phyloP scores from a whole-genome alignment of 2,888 invertebrate species.

The Elmis aenea region DNA sequence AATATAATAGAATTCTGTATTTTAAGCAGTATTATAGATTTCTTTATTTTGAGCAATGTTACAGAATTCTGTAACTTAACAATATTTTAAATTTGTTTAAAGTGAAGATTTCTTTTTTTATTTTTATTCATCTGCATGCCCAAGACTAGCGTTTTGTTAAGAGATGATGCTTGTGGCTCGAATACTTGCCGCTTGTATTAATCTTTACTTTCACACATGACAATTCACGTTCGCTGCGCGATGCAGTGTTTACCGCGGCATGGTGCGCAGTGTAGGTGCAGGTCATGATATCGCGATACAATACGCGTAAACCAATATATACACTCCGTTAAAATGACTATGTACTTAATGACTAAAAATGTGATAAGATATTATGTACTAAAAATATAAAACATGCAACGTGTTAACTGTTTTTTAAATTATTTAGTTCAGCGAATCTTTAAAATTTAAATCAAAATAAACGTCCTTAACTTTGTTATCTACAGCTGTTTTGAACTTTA shows the following conservation, averaged over 20 bases:
- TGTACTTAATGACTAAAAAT: constrained; percentile 7
- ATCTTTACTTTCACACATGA: constrained; percentile 39
- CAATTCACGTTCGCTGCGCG: constrained; percentile 23
- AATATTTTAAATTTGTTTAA: no score
- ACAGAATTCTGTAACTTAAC: no score
- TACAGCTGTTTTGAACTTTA: background rate
- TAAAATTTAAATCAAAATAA: constrained; percentile 1
- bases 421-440: background rate
- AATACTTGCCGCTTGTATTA: constrained; percentile 2
- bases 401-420: background rate
- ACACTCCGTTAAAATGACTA: no score
- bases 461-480: background rate
- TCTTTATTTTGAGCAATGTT: no score
- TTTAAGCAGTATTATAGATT: no score
- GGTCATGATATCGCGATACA: constrained; percentile 4
- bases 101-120: no score
- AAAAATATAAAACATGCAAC: constrained; percentile 2
- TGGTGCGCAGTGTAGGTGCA: constrained; percentile 25
- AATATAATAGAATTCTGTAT: no score
- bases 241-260: constrained; percentile 20
- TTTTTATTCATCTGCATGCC: no score
- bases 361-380: constrained; percentile 6
- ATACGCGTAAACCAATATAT: no score
- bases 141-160: no score
- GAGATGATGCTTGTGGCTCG: background rate